phyloP scores from a whole-genome alignment of 2,888 invertebrate genomes.

The Drosophila sordidapex region DNA sequence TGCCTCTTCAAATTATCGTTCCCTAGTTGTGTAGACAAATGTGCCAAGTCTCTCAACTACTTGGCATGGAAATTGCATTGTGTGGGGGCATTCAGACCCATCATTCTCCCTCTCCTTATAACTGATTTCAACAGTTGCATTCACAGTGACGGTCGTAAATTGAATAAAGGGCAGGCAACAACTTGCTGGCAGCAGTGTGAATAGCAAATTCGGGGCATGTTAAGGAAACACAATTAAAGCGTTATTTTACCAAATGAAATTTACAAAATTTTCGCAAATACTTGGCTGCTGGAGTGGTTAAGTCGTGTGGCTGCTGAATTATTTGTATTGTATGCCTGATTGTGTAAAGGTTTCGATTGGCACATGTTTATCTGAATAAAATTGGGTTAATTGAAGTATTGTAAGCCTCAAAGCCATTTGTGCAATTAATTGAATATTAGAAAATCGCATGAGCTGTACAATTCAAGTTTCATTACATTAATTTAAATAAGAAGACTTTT shows the following conservation, averaged over 20 bases:
- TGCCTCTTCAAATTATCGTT: constrained; percentile 69
- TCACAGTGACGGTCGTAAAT: constrained; percentile 19
- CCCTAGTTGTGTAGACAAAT: constrained; percentile 69
- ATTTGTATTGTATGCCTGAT: constrained; percentile 1
- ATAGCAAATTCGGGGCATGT: background rate
- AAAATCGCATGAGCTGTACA: background rate
- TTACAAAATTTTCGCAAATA: constrained; percentile 10
- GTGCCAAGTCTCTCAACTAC: constrained; percentile 58
- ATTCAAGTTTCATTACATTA: background rate
- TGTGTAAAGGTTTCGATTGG: constrained; percentile 15
- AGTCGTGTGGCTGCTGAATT: constrained; percentile 5
- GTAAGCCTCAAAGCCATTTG: constrained; percentile 3
- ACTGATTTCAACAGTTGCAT: constrained; percentile 18
- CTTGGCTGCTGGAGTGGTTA: background rate
- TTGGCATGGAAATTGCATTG: constrained; percentile 44
- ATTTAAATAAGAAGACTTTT: background rate
- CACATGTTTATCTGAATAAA: constrained; percentile 8
- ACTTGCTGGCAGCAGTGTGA: background rate
- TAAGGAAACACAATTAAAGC: constrained; percentile 4
- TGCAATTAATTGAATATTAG: constrained; percentile 14
- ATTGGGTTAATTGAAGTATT: constrained; percentile 1
- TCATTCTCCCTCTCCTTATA: background rate
- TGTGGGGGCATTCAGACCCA: constrained; percentile 1
- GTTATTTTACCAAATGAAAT: constrained; percentile 9
- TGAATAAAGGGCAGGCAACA: constrained; percentile 6